A percentile compares a stretch with the other conserved stretches of the same genome.
These are phyloP conservation scores for Schizotus pectinicornis DNA, from an alignment of 2,888 invertebrate genomes.

Conservation along the genomic window DNA sequence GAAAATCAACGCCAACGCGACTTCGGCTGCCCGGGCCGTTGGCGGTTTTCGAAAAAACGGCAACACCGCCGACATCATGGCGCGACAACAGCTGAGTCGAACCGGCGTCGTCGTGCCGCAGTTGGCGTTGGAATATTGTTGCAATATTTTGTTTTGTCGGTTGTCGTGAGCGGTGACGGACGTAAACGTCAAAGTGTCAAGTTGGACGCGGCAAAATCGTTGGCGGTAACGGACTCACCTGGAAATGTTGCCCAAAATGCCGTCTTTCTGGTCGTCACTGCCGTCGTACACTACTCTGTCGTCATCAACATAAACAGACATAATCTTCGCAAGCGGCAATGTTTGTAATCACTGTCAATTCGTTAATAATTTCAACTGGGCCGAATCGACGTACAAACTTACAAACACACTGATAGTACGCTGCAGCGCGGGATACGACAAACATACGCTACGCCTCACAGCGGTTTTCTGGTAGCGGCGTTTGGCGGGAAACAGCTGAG, in stretches of 20 bases:
- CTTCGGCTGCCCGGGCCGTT: constrained; percentile 13
- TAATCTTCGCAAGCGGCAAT: constrained; percentile 45
- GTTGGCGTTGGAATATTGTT: constrained; percentile 14
- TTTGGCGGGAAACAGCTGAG: constrained; percentile 77
- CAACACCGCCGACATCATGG: constrained; percentile 41
- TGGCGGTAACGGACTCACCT: constrained; percentile 55
- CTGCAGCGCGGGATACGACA: constrained; percentile 56
- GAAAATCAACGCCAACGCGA: constrained; percentile 12
- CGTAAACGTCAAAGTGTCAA: constrained; percentile 46
- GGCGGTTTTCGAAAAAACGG: constrained; percentile 1
- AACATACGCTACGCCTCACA: constrained; percentile 63
- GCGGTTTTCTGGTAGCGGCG: constrained; percentile 69
- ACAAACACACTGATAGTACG: constrained; percentile 47
- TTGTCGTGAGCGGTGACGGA: neutral
- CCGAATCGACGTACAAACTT: constrained; percentile 41
- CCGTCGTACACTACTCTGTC: constrained; percentile 63
- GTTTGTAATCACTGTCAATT: constrained; percentile 24
- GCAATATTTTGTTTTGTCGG: constrained; percentile 5
- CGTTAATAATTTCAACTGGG: constrained; percentile 39
- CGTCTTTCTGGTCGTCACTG: constrained; percentile 62
- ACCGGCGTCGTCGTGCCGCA: constrained; percentile 30
- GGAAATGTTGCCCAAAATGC: constrained; percentile 58
- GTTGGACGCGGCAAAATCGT: constrained; percentile 44
- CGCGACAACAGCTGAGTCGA: constrained; percentile 43
- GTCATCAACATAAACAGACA: constrained; percentile 64